Evolutionary conservation across 92 coral and sea anemone genomes (phyloP), one percentile per base, ranked within the genome.

Genomic region (Palythoa heliodiscus): DNA sequence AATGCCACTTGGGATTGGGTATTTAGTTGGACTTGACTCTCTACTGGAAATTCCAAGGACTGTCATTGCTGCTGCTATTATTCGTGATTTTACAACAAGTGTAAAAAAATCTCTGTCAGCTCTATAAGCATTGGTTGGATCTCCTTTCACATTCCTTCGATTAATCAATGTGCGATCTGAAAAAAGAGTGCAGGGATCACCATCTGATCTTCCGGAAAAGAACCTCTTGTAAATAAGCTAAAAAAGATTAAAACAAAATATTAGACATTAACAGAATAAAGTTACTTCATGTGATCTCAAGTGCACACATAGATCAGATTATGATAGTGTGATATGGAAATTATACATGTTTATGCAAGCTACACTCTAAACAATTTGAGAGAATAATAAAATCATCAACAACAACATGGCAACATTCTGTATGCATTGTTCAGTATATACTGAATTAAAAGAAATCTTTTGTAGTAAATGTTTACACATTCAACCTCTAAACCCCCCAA

Each of bases 151-250:
- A 90, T 90, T 90, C 67, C 93, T 71, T 20, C 93, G 77, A 69
- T 92, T 92, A 13, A 92, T 85, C 16, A 92, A 78, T 39, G 89
- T 92, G 5, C 95, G 91, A 71, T 92, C 95, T 20, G 93, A 90
- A 69, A 78, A 86, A 48, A 92, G 22, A 3, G 93, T 90, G 75
- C 90, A 90, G 53, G 47, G 57, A 76, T 92, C 95, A 43, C 87
- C 69, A 11, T 90, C 95, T 13, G 95, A 89, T 75, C 82, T 86
- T 29, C 87, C 89, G 48, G 54, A 50, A 52, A 68, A 89, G 55
- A 81, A 86, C 50, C 92, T 86, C 55, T 58, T 43, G 79, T 86
- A 89, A 52, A 89, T 89, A 55, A 89, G n/a, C 92, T 89, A 54
- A 67, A 67, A 67, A 67, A 67, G 72, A 67, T 67, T 67, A 67